A percentile compares a stretch with the other conserved stretches of the same genome.
These are phyloP conservation scores for Serranus cabrilla DNA, from an alignment of 2,797 vertebrate species.

Conservation along the genomic window DNA sequence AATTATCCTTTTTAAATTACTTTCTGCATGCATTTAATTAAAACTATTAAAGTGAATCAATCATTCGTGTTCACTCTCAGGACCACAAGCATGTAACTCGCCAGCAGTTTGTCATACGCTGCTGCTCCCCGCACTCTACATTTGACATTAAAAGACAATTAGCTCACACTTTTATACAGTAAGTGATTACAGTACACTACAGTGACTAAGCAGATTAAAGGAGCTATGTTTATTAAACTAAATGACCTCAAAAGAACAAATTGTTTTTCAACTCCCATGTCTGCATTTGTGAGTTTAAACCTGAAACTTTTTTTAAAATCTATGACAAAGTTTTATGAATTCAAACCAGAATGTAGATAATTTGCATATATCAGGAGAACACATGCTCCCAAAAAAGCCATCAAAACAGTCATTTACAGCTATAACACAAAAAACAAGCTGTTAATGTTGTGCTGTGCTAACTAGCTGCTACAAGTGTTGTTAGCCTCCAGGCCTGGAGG, in stretches of 20 bases:
- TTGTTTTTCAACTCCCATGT: neutral
- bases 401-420: conserved; percentile 36
- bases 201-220: conserved; percentile 26
- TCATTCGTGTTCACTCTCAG: conserved; percentile 56
- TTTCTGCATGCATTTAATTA: conserved; percentile 69
- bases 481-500: conserved; percentile 49
- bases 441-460: conserved; percentile 46
- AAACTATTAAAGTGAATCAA: conserved; percentile 73
- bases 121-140: conserved; percentile 26
- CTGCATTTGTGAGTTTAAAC: neutral
- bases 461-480: conserved; percentile 50
- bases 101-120: conserved; percentile 55
- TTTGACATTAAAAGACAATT: conserved; percentile 58
- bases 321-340: neutral
- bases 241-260: neutral
- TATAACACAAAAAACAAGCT: conserved; percentile 33
- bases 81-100: conserved; percentile 52
- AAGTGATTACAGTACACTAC: conserved; percentile 17
- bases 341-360: neutral
- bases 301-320: neutral
- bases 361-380: neutral
- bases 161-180: conserved; percentile 24
- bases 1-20: conserved; percentile 77
- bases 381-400: conserved; percentile 5
- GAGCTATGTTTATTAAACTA: neutral